phyloP scores from a whole-genome alignment of 2,888 invertebrate species.

The Thereva unica region DNA sequence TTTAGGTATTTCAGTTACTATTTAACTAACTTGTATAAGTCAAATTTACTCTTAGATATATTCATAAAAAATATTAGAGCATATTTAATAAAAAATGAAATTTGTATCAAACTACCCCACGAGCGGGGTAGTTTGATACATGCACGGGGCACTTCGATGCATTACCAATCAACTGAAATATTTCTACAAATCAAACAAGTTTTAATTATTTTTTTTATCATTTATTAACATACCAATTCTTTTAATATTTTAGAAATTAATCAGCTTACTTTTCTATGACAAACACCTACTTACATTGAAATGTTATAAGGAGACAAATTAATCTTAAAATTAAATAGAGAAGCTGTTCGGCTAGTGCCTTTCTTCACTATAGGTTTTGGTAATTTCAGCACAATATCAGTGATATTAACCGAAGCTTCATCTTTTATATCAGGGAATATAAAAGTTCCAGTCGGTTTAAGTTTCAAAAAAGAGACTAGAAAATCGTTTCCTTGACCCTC shows the following conservation, averaged over 20 bases:
- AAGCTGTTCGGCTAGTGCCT: constrained; percentile 10
- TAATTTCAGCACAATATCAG: constrained; percentile 13
- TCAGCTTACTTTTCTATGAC: background rate
- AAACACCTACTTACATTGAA: background rate
- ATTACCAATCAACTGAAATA: background rate
- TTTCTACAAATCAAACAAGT: background rate
- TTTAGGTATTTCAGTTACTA: background rate
- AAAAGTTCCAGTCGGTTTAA: constrained; percentile 10
- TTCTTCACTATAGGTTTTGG: constrained; percentile 5
- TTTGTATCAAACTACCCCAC: constrained; percentile 5
- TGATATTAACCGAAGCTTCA: background rate
- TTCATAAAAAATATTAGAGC: background rate
- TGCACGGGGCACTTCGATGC: background rate
- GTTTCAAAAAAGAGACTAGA: constrained; percentile 10
- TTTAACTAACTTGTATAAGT: background rate
- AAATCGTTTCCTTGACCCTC: background rate
- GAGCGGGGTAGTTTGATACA: background rate
- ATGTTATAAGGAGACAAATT: constrained; percentile 6
- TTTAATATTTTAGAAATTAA: background rate
- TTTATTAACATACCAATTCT: background rate
- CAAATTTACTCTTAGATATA: background rate
- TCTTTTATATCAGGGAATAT: constrained; percentile 7
- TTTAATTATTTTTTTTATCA: background rate
- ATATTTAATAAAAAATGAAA: background rate
- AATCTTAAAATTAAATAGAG: constrained; percentile 2